These are phyloP conservation scores for Endotricha flammealis DNA, from an alignment of 2,888 invertebrate genomes.

Conservation along the genomic window DNA sequence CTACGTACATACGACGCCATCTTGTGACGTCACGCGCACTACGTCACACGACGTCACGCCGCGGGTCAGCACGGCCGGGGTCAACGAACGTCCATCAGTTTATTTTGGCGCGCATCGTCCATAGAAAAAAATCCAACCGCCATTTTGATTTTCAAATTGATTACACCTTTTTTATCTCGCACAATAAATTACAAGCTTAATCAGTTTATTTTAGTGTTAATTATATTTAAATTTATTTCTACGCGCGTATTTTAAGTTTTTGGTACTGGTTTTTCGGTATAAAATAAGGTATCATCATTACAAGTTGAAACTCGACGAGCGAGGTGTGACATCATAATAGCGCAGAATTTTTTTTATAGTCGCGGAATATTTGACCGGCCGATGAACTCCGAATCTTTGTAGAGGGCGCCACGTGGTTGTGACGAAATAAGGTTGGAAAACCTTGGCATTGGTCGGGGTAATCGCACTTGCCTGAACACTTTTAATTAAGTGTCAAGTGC, in stretches of 20 bases:
- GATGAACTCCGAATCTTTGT: slow-evolving; percentile 57
- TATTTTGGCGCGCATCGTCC: slow-evolving; percentile 62
- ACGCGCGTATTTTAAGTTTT: neutral
- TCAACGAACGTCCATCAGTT: slow-evolving; percentile 70
- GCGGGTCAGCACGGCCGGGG: slow-evolving; percentile 46
- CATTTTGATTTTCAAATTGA: slow-evolving; percentile 47
- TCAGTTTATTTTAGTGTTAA: slow-evolving; percentile 2
- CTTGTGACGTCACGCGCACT: slow-evolving; percentile 47
- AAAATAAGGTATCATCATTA: slow-evolving; percentile 29
- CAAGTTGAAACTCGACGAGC: slow-evolving; percentile 36
- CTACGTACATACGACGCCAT: slow-evolving; percentile 35
- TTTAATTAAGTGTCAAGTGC: neutral
- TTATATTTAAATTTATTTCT: slow-evolving; percentile 3
- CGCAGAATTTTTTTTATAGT: slow-evolving; percentile 58
- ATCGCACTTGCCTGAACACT: neutral
- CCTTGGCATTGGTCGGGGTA: slow-evolving; percentile 18
- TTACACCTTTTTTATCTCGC: slow-evolving; percentile 9
- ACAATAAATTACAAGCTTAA: slow-evolving; percentile 6
- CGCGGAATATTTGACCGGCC: slow-evolving; percentile 66
- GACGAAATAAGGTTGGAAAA: slow-evolving; percentile 43
- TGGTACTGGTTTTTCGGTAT: neutral
- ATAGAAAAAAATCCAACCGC: slow-evolving; percentile 46
- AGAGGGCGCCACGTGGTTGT: slow-evolving; percentile 33
- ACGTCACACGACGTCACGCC: slow-evolving; percentile 55
- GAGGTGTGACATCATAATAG: slow-evolving; percentile 60